Evolutionary conservation across 1,140 invertebrate genomes (phyloP).

Genomic region (Papilio aristodemus): DNA sequence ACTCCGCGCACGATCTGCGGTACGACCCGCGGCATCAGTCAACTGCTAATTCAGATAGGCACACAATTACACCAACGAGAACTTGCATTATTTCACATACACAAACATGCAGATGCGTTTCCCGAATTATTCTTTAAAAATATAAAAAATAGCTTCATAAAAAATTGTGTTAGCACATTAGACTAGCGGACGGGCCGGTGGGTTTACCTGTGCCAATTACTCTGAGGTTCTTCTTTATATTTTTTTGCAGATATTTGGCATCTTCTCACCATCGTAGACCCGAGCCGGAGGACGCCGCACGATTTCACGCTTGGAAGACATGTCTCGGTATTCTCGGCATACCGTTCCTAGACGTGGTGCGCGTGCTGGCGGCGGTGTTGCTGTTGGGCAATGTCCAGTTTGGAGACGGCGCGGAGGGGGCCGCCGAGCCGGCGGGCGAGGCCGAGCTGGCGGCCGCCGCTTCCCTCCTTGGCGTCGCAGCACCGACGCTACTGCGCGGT

Average conservation of each 20-base stretch:
- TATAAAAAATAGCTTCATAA: no score
- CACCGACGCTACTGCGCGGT: slow-evolving; percentile 93
- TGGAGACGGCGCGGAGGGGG: slow-evolving; percentile 83
- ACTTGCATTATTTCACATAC: not conserved
- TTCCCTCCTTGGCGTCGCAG: slow-evolving; percentile 91
- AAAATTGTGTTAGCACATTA: no score
- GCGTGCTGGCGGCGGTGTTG: slow-evolving; percentile 93
- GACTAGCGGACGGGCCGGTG: no score
- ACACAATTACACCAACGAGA: not conserved
- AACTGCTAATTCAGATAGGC: no score
- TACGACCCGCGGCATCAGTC: slow-evolving; percentile 24
- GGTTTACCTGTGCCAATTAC: no score
- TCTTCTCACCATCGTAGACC: slow-evolving; percentile 84
- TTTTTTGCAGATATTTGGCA: slow-evolving; percentile 84
- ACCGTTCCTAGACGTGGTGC: slow-evolving; percentile 95
- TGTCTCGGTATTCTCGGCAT: slow-evolving; percentile 94
- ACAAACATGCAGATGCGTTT: no score
- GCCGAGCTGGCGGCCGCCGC: slow-evolving; percentile 91
- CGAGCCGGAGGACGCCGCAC: slow-evolving; percentile 64
- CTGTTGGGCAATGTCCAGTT: slow-evolving; percentile 96
- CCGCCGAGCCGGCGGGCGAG: slow-evolving; percentile 84
- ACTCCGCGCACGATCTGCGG: slow-evolving; percentile 88
- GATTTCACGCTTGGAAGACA: slow-evolving; percentile 93
- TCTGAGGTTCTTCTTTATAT: no score
- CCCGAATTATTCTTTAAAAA: no score